Percentiles rank a stretch among this genome's conserved stretches.
phyloP scores from a whole-genome alignment of 2,113 vertebrate species.

The Callionymus lyra region DNA sequence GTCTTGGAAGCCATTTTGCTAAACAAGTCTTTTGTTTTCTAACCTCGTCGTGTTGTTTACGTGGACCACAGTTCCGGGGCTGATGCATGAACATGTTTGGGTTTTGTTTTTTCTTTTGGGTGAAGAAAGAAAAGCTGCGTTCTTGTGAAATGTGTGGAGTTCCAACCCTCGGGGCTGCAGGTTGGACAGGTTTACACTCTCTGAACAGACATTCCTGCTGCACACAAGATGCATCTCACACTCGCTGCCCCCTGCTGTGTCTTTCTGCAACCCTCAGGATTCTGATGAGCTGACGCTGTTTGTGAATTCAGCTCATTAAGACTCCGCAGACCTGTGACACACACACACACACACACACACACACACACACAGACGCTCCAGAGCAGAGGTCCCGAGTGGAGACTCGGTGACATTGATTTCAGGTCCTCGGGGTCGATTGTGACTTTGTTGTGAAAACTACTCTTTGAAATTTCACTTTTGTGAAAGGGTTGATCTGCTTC shows the following conservation, averaged over 20 bases:
- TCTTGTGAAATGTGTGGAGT: slow-evolving; percentile 10
- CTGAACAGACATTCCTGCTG: slow-evolving; percentile 10
- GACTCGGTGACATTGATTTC: slow-evolving; percentile 10
- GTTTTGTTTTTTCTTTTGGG: too few species aligned
- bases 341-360: too few species aligned
- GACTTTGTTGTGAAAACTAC: not conserved
- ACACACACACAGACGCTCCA: too few species aligned
- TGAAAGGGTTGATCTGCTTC: too few species aligned
- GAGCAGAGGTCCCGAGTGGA: slow-evolving; percentile 23
- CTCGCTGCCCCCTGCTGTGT: slow-evolving; percentile 52
- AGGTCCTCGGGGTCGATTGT: not conserved
- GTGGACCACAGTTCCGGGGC: slow-evolving; percentile 11
- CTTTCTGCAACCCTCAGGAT: slow-evolving; percentile 57
- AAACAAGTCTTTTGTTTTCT: slow-evolving; percentile 42
- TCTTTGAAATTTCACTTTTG: not conserved
- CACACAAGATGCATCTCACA: slow-evolving; percentile 10
- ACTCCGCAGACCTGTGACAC: slow-evolving; percentile 48
- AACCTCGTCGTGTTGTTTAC: slow-evolving; percentile 27
- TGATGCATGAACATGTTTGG: slow-evolving; percentile 14
- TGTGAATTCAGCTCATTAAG: slow-evolving; percentile 63
- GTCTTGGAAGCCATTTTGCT: slow-evolving; percentile 49
- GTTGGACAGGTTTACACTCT: slow-evolving; percentile 7
- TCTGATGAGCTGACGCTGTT: slow-evolving; percentile 54
- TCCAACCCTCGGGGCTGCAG: slow-evolving; percentile 11
- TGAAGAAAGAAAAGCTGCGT: not conserved